phyloP scores from a whole-genome alignment of 64 coral and sea anemone genomes.

The Anthopleura sola region DNA sequence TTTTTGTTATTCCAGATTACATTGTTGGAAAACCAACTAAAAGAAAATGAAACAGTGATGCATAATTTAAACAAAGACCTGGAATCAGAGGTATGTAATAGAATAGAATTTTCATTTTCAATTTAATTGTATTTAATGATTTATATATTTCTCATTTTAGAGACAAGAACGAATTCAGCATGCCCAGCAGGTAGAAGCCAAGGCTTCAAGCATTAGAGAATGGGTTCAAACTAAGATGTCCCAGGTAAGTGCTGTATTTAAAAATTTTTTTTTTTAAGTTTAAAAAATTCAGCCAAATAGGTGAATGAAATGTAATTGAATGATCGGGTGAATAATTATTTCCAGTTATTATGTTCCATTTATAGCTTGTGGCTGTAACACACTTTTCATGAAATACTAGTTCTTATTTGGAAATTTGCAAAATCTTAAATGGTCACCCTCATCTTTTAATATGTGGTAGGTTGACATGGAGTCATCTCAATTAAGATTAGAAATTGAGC shows the following conservation, averaged over 20 bases:
- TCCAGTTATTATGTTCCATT: too few relatives aligned
- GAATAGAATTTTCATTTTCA: neutral
- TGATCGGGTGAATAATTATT: too few relatives aligned
- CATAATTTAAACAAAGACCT: neutral
- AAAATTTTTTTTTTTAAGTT: neutral
- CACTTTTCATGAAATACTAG: too few relatives aligned
- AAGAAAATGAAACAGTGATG: neutral
- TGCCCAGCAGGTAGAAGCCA: conserved; percentile 73
- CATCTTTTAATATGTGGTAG: neutral
- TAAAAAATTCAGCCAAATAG: too few relatives aligned
- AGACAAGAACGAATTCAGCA: conserved; percentile 65
- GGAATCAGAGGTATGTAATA: conserved; percentile 17
- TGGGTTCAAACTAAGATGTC: conserved; percentile 91
- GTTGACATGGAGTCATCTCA: conserved; percentile 30
- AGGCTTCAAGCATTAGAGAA: conserved; percentile 64
- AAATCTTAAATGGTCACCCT: neutral
- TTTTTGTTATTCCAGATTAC: neutral
- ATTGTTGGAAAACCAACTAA: neutral
- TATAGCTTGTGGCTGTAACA: too few relatives aligned
- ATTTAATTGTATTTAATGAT: neutral
- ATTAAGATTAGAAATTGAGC: conserved; percentile 38
- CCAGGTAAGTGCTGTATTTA: conserved; percentile 32
- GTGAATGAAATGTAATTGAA: too few relatives aligned
- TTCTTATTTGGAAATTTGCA: too few relatives aligned
- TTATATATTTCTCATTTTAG: neutral